Evolutionary conservation across 2,797 vertebrate genomes (phyloP).

Genomic region (Mionectes olivaceus): DNA sequence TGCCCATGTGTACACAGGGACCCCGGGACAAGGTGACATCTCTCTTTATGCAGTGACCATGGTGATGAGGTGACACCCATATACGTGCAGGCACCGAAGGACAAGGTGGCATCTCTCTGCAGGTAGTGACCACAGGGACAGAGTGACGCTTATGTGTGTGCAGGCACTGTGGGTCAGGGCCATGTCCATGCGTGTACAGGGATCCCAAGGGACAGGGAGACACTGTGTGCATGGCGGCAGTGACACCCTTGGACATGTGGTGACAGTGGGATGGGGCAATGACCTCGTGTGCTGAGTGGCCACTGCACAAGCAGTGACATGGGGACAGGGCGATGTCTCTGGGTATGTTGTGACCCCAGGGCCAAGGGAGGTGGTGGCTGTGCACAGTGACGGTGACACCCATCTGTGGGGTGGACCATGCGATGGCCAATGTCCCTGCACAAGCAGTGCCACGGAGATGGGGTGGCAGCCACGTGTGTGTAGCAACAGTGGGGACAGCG

Average conservation of each 20-base stretch:
- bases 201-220: neutral
- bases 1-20: neutral
- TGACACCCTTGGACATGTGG: neutral
- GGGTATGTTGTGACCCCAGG: neutral
- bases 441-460: neutral
- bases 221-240: neutral
- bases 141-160: neutral
- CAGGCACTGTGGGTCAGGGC: accelerated
- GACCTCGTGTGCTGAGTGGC: neutral
- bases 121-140: neutral
- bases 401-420: accelerated
- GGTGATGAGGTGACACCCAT: neutral
- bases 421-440: accelerated
- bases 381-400: accelerated
- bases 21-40: neutral
- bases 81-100: accelerated
- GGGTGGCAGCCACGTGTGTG: neutral
- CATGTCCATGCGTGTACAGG: neutral
- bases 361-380: neutral
- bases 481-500: neutral
- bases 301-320: neutral
- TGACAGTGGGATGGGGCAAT: neutral
- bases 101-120: neutral
- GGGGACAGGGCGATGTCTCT: neutral
- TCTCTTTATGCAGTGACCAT: no score